Conservation (phyloP, 92 coral and sea anemone genomes). For the Muricea muricata region DNA sequence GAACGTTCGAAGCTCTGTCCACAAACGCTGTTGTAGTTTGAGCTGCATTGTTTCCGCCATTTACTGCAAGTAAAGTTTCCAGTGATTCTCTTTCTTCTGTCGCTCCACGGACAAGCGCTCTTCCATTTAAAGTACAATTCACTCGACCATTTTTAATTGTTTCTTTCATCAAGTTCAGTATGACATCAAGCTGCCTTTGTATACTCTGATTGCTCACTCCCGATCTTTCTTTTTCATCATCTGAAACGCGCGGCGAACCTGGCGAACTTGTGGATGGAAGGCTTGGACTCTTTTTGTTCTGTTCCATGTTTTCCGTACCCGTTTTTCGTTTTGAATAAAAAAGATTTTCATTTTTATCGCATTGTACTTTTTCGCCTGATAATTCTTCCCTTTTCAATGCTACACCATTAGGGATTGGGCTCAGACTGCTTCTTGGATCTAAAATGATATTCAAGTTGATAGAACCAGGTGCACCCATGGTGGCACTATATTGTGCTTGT, state of each 20-base stretch:
- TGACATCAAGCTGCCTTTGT: background rate
- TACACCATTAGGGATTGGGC: background rate
- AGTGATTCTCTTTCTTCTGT: background rate
- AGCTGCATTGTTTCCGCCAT: background rate
- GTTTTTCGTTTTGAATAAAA: background rate
- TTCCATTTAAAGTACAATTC: background rate
- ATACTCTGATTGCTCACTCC: background rate
- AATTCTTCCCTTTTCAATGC: background rate
- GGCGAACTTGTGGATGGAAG: background rate
- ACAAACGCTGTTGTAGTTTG: background rate
- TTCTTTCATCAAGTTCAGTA: constrained; percentile 19
- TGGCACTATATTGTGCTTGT: background rate
- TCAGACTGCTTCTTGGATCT: background rate
- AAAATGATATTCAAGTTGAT: constrained; percentile 26
- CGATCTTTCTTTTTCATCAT: background rate
- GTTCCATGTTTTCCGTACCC: background rate
- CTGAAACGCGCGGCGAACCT: background rate
- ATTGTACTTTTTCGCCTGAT: background rate
- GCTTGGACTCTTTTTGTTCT: background rate
- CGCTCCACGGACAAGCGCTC: background rate
- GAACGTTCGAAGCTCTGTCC: background rate
- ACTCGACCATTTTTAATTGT: constrained; percentile 4
- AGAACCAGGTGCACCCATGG: background rate
- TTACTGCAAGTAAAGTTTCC: background rate
- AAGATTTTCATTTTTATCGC: background rate